phyloP scores from a whole-genome alignment of 2,797 vertebrate genomes.

The Geotrypetes seraphini region DNA sequence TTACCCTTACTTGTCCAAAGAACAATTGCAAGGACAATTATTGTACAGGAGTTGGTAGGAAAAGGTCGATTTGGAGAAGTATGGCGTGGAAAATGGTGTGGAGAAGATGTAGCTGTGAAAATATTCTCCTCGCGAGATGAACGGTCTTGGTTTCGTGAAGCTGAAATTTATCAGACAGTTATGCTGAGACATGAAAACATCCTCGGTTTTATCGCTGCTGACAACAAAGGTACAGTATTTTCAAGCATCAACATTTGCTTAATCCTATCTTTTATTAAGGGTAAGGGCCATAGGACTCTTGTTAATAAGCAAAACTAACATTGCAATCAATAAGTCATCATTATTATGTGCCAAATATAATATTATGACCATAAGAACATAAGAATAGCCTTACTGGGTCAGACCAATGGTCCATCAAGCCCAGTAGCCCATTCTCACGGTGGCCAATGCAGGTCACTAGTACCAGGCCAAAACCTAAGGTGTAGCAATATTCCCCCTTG shows the following conservation, averaged over 20 bases:
- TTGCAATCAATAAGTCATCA: no score
- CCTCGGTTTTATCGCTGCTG: conserved; percentile 91
- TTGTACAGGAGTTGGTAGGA: conserved; percentile 87
- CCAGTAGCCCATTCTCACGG: no score
- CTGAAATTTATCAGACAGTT: conserved; percentile 93
- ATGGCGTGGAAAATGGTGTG: conserved; percentile 89
- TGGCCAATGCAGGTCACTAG: no score
- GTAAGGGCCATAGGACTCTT: no score
- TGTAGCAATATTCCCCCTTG: no score
- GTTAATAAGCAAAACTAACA: no score
- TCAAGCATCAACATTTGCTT: neutral
- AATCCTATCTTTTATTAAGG: no score
- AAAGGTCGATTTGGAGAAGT: conserved; percentile 93
- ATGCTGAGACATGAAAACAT: conserved; percentile 95
- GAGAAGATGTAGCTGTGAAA: conserved; percentile 93
- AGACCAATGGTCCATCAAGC: no score
- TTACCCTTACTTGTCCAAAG: conserved; percentile 88
- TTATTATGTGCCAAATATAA: no score
- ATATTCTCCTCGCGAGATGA: conserved; percentile 95
- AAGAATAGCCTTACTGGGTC: no score
- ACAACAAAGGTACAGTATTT: conserved; percentile 80
- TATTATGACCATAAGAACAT: no score
- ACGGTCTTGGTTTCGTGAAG: conserved; percentile 92
- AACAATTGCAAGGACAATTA: conserved; percentile 89
- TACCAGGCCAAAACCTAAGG: no score